phyloP scores from a whole-genome alignment of 2,797 vertebrate species.

The Malacoctenus gilli region DNA sequence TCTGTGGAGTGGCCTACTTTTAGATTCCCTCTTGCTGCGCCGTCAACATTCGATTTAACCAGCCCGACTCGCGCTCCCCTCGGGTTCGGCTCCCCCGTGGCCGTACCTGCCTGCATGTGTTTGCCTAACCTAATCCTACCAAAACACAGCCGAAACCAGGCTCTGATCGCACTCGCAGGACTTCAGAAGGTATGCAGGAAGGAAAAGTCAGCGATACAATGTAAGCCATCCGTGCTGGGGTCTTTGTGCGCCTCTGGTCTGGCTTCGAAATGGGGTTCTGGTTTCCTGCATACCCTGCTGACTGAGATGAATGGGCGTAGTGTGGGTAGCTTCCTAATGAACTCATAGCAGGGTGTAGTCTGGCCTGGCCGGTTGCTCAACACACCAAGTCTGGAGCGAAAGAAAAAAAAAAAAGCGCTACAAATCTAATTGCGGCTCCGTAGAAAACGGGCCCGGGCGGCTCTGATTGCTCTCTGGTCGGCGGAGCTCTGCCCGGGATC shows the following conservation, averaged over 20 bases:
- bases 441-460: slow-evolving; percentile 34
- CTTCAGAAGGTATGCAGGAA: too few relatives aligned
- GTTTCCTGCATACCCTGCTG: slow-evolving; percentile 63
- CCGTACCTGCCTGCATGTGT: too few relatives aligned
- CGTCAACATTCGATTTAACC: slow-evolving; percentile 12
- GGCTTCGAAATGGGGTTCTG: slow-evolving; percentile 59
- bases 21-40: slow-evolving; percentile 16
- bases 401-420: too few relatives aligned
- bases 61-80: slow-evolving; percentile 27
- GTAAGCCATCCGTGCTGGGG: too few relatives aligned
- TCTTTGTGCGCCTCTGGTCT: slow-evolving; percentile 45
- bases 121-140: too few relatives aligned
- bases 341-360: slow-evolving; percentile 69
- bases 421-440: slow-evolving; percentile 70
- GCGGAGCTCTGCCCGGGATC: slow-evolving; percentile 50
- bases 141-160: too few relatives aligned
- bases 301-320: slow-evolving; percentile 66
- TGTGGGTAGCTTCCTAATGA: slow-evolving; percentile 67
- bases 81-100: slow-evolving; percentile 7
- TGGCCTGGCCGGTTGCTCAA: slow-evolving; percentile 56
- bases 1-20: slow-evolving; percentile 69
- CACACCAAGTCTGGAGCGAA: slow-evolving; percentile 55
- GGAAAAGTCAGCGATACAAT: too few relatives aligned
- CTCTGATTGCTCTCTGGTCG: slow-evolving; percentile 59
- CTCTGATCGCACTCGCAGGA: too few relatives aligned